A percentile compares a stretch with the other conserved stretches of the same genome.
Evolutionary conservation across 2,113 vertebrate genomes (phyloP).

Genomic region (Dissostichus mawsoni): DNA sequence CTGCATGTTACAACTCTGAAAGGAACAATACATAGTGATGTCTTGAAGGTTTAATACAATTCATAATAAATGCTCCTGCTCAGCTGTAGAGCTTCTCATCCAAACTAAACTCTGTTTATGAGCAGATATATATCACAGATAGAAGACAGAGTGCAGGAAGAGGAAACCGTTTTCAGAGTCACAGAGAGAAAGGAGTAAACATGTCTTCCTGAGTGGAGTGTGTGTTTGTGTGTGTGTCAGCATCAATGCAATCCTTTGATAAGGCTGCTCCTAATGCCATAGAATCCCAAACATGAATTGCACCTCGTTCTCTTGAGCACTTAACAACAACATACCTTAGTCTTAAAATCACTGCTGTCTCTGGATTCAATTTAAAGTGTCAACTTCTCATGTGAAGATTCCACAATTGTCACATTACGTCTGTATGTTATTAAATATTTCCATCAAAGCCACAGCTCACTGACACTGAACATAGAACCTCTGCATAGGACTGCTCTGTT

Average conservation of each 20-base stretch:
- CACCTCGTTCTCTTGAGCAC: constrained; percentile 12
- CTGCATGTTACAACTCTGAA: neutral
- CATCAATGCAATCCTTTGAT: constrained; percentile 16
- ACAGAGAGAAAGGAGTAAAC: neutral
- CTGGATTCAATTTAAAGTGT: constrained; percentile 23
- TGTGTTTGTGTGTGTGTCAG: neutral
- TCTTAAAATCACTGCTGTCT: constrained; percentile 25
- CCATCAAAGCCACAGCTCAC: too few species aligned
- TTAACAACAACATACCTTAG: constrained; percentile 3
- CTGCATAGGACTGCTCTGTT: too few species aligned
- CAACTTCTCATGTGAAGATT: neutral
- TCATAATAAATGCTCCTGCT: neutral
- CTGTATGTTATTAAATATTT: too few species aligned
- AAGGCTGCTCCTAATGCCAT: constrained; percentile 15
- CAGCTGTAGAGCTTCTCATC: neutral
- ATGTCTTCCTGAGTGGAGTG: too few species aligned
- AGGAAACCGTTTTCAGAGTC: neutral
- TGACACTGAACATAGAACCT: too few species aligned
- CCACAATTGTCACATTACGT: neutral
- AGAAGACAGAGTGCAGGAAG: neutral
- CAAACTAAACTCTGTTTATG: neutral
- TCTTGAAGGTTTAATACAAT: constrained; percentile 6
- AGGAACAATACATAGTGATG: neutral
- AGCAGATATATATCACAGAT: neutral
- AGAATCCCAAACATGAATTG: constrained; percentile 22